Conservation (phyloP, 2,888 invertebrate genomes). For the Tipula lateralis region DNA sequence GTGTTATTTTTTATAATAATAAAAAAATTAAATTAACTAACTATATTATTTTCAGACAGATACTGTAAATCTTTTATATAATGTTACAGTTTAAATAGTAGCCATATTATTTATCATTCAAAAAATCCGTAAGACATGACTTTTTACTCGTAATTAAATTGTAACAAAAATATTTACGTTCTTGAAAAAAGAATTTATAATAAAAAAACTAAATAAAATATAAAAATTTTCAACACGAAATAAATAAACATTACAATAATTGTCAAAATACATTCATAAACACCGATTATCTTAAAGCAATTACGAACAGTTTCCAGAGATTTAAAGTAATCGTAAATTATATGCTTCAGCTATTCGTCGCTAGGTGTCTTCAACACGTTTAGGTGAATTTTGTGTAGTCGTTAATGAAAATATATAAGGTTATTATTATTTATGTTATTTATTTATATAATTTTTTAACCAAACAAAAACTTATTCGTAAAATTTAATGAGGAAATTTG, state of each 20-base stretch:
- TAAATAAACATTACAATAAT: constrained; percentile 20
- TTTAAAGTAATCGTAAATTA: background rate
- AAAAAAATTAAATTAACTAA: background rate
- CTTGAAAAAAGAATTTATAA: constrained; percentile 24
- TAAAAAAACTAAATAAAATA: background rate
- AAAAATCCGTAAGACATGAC: constrained; percentile 19
- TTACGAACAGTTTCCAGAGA: background rate
- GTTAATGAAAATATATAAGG: background rate
- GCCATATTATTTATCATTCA: constrained; percentile 19
- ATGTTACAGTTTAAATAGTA: constrained; percentile 13
- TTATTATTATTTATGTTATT: background rate
- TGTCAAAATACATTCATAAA: background rate
- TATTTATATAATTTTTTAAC: background rate
- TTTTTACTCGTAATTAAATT: background rate
- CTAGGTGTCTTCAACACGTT: background rate
- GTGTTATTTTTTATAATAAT: background rate
- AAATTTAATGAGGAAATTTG: background rate
- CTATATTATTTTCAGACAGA: constrained; percentile 15
- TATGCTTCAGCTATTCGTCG: background rate
- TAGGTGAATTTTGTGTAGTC: background rate
- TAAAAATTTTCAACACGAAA: background rate
- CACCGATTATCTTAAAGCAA: background rate
- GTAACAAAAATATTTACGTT: background rate
- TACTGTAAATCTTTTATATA: constrained; percentile 19
- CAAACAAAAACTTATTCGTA: background rate